Conservation (phyloP, 2,888 invertebrate genomes). For the Tetragonula carbonaria region DNA sequence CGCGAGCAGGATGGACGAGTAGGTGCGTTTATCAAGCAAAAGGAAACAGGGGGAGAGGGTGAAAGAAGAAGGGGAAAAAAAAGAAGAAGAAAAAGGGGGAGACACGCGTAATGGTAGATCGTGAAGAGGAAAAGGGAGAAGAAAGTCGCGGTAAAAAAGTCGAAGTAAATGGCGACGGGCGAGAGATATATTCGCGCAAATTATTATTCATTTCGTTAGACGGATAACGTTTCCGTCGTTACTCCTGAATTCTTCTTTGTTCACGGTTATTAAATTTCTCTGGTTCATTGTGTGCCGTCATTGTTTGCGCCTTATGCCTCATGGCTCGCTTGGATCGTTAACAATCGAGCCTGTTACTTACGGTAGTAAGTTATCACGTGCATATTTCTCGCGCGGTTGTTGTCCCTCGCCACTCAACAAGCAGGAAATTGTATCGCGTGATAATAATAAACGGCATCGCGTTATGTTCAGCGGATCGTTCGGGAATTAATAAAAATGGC, state of each 20-base stretch:
- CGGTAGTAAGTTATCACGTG: neutral
- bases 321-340: neutral
- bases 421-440: neutral
- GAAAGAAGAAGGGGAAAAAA: too few relatives aligned
- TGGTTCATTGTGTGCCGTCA: neutral
- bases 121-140: neutral
- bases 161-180: neutral
- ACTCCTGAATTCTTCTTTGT: neutral
- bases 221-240: conserved; percentile 34
- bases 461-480: neutral
- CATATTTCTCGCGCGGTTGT: neutral
- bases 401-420: neutral
- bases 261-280: conserved; percentile 17
- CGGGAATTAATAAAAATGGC: neutral
- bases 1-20: conserved; percentile 51
- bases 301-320: neutral
- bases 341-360: neutral
- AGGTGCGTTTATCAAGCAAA: conserved; percentile 68
- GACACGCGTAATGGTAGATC: conserved; percentile 10
- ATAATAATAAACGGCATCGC: neutral
- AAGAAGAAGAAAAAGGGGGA: neutral
- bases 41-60: neutral
- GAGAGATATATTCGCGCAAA: conserved; percentile 9
- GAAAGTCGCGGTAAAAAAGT: neutral
- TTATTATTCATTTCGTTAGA: conserved; percentile 39